Conservation (phyloP, 2,888 invertebrate genomes). For the Phortica okadai region DNA sequence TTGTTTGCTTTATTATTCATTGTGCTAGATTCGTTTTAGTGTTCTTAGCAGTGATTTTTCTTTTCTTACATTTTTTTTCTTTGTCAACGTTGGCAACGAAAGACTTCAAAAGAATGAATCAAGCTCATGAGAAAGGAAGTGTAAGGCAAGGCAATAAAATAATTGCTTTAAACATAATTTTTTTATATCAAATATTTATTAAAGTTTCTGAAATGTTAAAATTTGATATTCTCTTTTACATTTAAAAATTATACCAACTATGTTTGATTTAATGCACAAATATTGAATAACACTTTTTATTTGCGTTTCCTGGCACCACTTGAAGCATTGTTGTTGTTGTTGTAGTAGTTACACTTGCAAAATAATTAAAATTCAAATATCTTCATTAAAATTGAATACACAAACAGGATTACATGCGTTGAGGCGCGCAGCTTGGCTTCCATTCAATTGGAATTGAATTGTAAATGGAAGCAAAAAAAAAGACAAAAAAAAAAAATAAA, state of each 20-base stretch:
- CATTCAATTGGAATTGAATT: conserved; percentile 45
- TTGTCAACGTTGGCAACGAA: background rate
- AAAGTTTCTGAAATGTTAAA: background rate
- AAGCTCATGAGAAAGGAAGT: background rate
- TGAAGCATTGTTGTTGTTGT: background rate
- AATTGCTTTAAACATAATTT: background rate
- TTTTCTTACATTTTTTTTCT: background rate
- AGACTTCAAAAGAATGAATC: background rate
- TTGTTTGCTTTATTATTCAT: background rate
- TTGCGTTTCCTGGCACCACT: background rate
- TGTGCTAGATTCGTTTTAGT: background rate
- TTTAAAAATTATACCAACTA: too few species aligned
- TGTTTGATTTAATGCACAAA: too few species aligned
- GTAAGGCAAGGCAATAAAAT: too few species aligned
- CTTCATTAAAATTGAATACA: conserved; percentile 51
- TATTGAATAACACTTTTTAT: too few species aligned
- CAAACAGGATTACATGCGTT: conserved; percentile 31
- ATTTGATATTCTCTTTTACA: background rate
- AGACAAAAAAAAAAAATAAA: background rate
- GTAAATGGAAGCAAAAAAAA: conserved; percentile 23
- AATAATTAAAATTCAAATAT: conserved; percentile 51
- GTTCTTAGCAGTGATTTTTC: background rate
- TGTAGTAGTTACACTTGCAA: conserved; percentile 2
- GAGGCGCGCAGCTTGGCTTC: conserved; percentile 30
- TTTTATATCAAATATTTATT: background rate